Evolutionary conservation across 1,140 invertebrate species (phyloP).

Genomic region (Drosophila kepulauana): DNA sequence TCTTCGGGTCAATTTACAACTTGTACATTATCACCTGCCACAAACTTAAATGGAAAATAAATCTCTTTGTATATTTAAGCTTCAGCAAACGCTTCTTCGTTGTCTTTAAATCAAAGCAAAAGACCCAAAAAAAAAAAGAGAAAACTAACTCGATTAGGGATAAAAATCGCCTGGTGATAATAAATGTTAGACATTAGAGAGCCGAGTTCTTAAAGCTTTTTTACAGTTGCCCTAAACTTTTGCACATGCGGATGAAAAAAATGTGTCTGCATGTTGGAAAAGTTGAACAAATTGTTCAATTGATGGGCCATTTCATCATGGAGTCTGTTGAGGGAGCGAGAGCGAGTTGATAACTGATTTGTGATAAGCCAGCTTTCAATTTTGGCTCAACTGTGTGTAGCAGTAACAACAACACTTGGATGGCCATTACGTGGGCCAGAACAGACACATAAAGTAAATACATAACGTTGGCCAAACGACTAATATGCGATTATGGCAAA

Average conservation of each 20-base stretch:
- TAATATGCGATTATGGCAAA: constrained; percentile 81
- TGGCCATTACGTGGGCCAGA: constrained; percentile 34
- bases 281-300: constrained; percentile 37
- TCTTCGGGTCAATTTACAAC: too few species aligned
- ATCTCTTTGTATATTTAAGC: background rate
- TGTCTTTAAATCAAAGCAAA: background rate
- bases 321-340: constrained; percentile 1
- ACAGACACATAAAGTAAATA: constrained; percentile 75
- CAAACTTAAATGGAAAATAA: background rate
- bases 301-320: constrained; percentile 37
- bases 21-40: too few species aligned
- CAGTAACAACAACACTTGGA: constrained; percentile 12
- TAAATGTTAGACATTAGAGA: constrained; percentile 8
- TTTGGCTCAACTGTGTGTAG: constrained; percentile 29
- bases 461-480: constrained; percentile 73
- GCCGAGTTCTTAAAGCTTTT: background rate
- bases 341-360: constrained; percentile 47
- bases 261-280: background rate
- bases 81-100: background rate
- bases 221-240: too few species aligned
- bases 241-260: background rate
- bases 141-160: background rate
- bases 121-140: background rate
- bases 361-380: constrained; percentile 57
- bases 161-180: constrained; percentile 1